Conservation (phyloP, 2,113 vertebrate genomes). For the Gobio gobio region DNA sequence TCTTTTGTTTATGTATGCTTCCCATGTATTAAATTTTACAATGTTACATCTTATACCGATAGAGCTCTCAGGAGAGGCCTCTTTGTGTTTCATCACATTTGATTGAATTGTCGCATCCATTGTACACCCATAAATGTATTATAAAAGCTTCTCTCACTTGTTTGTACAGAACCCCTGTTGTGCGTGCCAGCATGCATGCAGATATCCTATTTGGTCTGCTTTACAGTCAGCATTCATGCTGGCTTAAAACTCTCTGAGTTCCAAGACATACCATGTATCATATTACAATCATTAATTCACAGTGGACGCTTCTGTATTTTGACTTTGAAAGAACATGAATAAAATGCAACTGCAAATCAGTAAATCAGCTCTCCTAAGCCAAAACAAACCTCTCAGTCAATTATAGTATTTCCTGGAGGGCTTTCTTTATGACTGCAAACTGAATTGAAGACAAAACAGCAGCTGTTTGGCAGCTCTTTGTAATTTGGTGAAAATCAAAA, state of each 20-base stretch:
- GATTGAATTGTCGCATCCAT: not conserved
- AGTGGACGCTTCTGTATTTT: not conserved
- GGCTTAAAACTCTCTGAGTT: not conserved
- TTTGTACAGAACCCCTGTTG: not conserved
- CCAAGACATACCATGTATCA: not conserved
- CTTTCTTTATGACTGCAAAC: slow-evolving; percentile 2
- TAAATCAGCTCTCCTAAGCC: slow-evolving; percentile 8
- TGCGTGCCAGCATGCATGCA: not conserved
- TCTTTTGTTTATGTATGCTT: not conserved
- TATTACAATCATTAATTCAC: not conserved
- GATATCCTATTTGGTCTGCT: not conserved
- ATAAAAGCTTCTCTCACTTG: not conserved
- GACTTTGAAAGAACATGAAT: slow-evolving; percentile 9
- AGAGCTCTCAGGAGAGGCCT: not conserved
- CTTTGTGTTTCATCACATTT: not conserved
- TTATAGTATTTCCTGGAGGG: slow-evolving; percentile 7
- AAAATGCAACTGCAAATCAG: slow-evolving; percentile 1
- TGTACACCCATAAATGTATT: not conserved
- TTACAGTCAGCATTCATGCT: not conserved
- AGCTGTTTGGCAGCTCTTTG: slow-evolving; percentile 12
- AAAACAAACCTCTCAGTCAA: slow-evolving; percentile 15
- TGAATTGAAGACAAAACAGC: slow-evolving; percentile 21
- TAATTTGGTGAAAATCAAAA: not conserved
- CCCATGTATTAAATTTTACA: not conserved
- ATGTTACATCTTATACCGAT: not conserved